phyloP scores from a whole-genome alignment of 2,888 invertebrate species.

The Salpingus planirostris region DNA sequence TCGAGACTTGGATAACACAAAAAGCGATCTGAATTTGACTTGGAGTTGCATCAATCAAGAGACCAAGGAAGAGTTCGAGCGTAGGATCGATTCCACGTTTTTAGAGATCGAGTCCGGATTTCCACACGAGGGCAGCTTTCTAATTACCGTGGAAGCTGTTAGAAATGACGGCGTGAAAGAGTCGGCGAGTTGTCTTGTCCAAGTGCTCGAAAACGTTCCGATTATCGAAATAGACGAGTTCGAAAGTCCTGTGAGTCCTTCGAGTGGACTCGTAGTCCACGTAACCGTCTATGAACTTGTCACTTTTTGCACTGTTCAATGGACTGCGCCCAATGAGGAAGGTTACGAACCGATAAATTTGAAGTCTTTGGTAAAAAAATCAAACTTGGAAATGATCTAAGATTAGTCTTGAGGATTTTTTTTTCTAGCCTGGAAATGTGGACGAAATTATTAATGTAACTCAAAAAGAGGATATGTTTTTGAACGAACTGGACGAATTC shows the following conservation, averaged over 20 bases:
- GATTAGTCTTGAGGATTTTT: background rate
- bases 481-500: constrained; percentile 13
- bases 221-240: constrained; percentile 12
- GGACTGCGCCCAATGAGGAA: constrained; percentile 4
- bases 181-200: constrained; percentile 6
- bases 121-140: too few relatives aligned
- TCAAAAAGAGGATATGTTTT: constrained; percentile 11
- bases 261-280: constrained; percentile 5
- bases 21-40: constrained; percentile 5
- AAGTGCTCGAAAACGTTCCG: constrained; percentile 6
- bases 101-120: too few relatives aligned
- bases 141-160: constrained; percentile 8
- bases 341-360: constrained; percentile 9
- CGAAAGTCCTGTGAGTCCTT: constrained; percentile 9
- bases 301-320: constrained; percentile 12
- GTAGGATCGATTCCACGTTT: too few relatives aligned
- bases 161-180: constrained; percentile 3
- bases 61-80: constrained; percentile 7
- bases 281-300: constrained; percentile 6
- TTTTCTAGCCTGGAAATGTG: constrained; percentile 12
- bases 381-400: background rate
- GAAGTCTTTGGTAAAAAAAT: constrained; percentile 6
- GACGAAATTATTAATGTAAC: constrained; percentile 8
- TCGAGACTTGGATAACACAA: constrained; percentile 8
- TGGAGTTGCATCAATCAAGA: constrained; percentile 9